Percentiles rank a stretch among this genome's conserved stretches.
Conservation (phyloP, 2,113 vertebrate genomes). For the Vombatus ursinus region DNA sequence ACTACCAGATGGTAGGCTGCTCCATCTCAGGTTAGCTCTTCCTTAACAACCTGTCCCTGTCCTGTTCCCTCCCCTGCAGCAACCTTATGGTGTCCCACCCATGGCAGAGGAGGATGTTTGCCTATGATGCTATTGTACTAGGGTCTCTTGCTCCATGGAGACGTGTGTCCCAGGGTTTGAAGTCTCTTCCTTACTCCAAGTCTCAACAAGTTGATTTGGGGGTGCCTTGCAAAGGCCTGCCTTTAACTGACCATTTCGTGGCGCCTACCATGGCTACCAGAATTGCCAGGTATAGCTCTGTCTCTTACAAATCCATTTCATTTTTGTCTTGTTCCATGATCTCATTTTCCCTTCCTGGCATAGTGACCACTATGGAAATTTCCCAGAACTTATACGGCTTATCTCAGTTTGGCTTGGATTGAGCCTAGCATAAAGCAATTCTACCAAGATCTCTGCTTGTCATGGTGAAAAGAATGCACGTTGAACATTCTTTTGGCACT, state of each 20-base stretch:
- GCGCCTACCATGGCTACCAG: not conserved
- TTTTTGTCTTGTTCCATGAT: constrained; percentile 33
- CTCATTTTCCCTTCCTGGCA: constrained; percentile 58
- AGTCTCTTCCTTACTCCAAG: not conserved
- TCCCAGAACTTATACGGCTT: constrained; percentile 38
- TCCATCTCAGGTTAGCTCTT: not conserved
- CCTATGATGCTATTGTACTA: not conserved
- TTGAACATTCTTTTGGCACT: not conserved
- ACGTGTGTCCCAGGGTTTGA: not conserved
- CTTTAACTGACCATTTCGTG: not conserved
- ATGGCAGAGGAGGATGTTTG: not conserved
- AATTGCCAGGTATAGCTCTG: constrained; percentile 37
- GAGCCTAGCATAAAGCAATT: constrained; percentile 36
- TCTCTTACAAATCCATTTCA: constrained; percentile 27
- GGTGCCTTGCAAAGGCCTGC: not conserved
- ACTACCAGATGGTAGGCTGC: not conserved
- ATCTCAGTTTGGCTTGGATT: not conserved
- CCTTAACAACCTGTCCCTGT: not conserved
- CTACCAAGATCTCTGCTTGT: constrained; percentile 42
- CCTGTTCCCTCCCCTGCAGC: not conserved
- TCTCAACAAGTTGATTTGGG: not conserved
- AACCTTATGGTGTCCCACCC: not conserved
- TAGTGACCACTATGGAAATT: constrained; percentile 54
- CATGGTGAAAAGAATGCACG: not conserved
- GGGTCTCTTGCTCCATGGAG: not conserved